These are phyloP conservation scores for Heliconius eleuchia DNA, from an alignment of 1,140 invertebrate species.

Conservation along the genomic window DNA sequence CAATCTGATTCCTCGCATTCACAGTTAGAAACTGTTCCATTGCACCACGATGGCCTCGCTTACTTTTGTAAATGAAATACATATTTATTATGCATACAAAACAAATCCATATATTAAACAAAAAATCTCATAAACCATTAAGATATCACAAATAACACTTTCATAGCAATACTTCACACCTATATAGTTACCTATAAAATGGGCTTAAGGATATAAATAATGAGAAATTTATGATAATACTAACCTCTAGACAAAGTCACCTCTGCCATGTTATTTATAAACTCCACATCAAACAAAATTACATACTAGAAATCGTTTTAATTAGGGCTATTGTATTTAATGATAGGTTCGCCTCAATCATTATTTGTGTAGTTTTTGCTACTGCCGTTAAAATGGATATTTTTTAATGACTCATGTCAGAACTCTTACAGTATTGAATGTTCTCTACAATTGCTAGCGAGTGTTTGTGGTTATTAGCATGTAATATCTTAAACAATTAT, in stretches of 20 bases:
- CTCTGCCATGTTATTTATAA: conserved; percentile 45
- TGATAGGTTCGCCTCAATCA: conserved; percentile 43
- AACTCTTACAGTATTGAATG: neutral
- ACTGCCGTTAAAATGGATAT: conserved; percentile 21
- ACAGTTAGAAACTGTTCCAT: too few relatives aligned
- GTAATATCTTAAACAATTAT: conserved; percentile 28
- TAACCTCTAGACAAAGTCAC: conserved; percentile 57
- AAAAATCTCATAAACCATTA: neutral
- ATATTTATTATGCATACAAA: too few relatives aligned
- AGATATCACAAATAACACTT: neutral
- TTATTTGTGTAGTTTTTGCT: conserved; percentile 53
- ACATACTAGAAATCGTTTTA: conserved; percentile 47
- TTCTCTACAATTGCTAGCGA: neutral
- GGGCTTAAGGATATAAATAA: conserved; percentile 34
- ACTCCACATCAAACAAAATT: conserved; percentile 47
- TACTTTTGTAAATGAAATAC: too few relatives aligned
- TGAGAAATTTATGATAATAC: conserved; percentile 40
- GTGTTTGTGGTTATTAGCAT: conserved; percentile 1
- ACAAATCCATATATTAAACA: neutral
- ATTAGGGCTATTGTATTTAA: conserved; percentile 47
- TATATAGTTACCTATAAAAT: conserved; percentile 1
- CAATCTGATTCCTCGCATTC: too few relatives aligned
- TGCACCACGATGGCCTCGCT: too few relatives aligned
- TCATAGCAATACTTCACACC: neutral
- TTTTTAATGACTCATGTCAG: conserved; percentile 3